Percentiles rank a stretch among this genome's conserved stretches.
phyloP scores from a whole-genome alignment of 2,888 invertebrate genomes.

The Lutraria lutraria region DNA sequence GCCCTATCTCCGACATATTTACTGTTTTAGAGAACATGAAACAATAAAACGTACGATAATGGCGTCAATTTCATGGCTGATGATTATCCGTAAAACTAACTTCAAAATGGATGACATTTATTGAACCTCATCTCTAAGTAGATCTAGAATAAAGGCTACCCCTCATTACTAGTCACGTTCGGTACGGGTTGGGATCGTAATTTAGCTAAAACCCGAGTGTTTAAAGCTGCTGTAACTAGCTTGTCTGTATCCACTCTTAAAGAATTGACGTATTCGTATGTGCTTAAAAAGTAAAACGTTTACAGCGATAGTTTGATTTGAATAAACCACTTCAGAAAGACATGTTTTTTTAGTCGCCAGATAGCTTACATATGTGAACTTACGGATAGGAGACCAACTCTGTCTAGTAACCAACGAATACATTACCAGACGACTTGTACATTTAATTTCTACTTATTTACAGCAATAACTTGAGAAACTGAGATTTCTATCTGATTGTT shows the following conservation, averaged over 20 bases:
- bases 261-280: background rate
- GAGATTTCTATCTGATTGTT: background rate
- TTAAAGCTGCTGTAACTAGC: conserved; percentile 3
- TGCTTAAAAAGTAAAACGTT: conserved; percentile 17
- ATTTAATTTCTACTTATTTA: background rate
- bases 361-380: conserved; percentile 15
- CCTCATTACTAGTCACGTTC: conserved; percentile 3
- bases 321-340: background rate
- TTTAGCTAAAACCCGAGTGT: conserved; percentile 1
- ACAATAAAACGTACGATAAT: conserved; percentile 32
- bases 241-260: background rate
- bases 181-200: background rate
- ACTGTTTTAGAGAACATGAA: conserved; percentile 36
- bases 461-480: no score
- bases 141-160: background rate
- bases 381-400: background rate
- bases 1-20: conserved; percentile 4
- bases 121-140: background rate
- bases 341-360: background rate
- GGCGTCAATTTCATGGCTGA: conserved; percentile 28
- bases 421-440: background rate
- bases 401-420: background rate
- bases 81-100: conserved; percentile 28
- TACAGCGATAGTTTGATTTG: background rate
- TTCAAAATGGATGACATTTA: conserved; percentile 27